Evolutionary conservation across 2,797 vertebrate genomes (phyloP).

Genomic region (Staurois parvus): DNA sequence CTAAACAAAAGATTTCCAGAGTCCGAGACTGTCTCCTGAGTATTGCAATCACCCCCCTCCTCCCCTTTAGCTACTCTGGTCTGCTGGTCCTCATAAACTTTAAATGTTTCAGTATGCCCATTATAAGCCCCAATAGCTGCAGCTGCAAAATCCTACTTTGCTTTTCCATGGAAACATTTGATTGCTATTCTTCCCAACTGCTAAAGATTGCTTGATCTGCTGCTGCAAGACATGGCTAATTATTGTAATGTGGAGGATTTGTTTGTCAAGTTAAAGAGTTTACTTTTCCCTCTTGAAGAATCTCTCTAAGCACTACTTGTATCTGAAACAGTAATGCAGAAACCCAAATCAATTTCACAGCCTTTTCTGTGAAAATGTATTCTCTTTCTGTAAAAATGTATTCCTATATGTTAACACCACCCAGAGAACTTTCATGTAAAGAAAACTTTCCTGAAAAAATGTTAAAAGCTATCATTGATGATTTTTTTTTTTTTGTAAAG

Average conservation of each 20-base stretch:
- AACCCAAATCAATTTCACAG: background rate
- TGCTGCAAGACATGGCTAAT: background rate
- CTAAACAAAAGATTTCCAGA: background rate
- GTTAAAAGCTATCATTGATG: too few species aligned
- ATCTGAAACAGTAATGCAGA: background rate
- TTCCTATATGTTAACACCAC: background rate
- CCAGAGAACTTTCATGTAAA: background rate
- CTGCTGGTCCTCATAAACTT: conserved; percentile 17
- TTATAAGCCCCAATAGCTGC: conserved; percentile 13
- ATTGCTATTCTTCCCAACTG: conserved; percentile 17
- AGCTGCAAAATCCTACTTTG: conserved; percentile 9
- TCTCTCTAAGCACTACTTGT: background rate
- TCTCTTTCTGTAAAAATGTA: too few species aligned
- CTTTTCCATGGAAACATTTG: conserved; percentile 41
- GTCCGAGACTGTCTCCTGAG: background rate
- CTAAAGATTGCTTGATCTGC: conserved; percentile 6
- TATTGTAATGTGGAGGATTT: background rate
- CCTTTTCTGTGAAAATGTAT: background rate
- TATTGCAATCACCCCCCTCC: background rate
- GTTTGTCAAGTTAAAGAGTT: conserved; percentile 14
- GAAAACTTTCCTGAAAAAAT: too few species aligned
- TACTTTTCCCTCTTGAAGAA: background rate
- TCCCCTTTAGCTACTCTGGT: background rate
- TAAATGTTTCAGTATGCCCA: conserved; percentile 49
- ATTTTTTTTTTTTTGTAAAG: too few species aligned